A percentile compares a stretch with the other conserved stretches of the same genome.
These are phyloP conservation scores for Slavum lentiscoides DNA, from an alignment of 2,888 invertebrate species.

Conservation along the genomic window DNA sequence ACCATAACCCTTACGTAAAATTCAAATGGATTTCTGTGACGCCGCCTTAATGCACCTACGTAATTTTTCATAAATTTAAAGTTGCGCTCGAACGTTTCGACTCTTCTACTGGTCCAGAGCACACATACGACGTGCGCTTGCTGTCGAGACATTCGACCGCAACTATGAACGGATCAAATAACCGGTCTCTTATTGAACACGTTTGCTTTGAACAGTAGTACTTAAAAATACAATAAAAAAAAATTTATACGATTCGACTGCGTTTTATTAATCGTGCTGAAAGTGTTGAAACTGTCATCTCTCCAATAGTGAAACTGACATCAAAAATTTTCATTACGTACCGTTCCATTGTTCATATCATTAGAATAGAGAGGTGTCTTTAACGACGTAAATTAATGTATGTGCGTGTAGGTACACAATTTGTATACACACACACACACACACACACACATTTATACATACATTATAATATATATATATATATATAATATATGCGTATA, in stretches of 20 bases:
- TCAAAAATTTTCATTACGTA: conserved; percentile 35
- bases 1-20: neutral
- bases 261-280: neutral
- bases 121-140: neutral
- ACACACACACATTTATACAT: neutral
- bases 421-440: neutral
- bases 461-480: conserved; percentile 1
- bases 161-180: conserved; percentile 17
- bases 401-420: neutral
- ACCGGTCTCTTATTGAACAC: neutral
- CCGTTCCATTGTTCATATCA: conserved; percentile 53
- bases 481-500: neutral
- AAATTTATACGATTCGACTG: neutral
- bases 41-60: neutral
- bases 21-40: neutral
- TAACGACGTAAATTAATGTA: conserved; percentile 30
- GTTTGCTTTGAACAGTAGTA: conserved; percentile 3
- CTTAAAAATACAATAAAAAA: neutral
- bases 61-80: neutral
- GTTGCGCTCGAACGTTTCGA: conserved; percentile 26
- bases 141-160: conserved; percentile 13
- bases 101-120: neutral
- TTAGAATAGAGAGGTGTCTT: conserved; percentile 50
- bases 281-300: neutral
- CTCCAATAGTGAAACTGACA: conserved; percentile 24